Evolutionary conservation across 2,888 invertebrate genomes (phyloP).

Genomic region (Nomada ferruginata): DNA sequence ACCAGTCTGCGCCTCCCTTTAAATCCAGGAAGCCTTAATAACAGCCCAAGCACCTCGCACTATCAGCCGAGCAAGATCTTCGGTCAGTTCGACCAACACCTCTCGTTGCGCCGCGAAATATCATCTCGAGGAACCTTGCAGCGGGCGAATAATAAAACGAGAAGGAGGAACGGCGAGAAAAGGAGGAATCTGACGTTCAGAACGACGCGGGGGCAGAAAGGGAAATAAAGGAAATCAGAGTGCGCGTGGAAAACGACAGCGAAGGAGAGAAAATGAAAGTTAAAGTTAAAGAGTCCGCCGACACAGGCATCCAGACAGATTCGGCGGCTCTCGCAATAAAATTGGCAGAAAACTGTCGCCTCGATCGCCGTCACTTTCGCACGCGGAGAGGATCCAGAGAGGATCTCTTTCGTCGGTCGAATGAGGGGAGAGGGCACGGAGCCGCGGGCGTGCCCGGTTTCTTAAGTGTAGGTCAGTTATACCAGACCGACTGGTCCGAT

Average conservation of each 20-base stretch:
- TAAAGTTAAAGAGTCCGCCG: background rate
- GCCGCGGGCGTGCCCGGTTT: constrained; percentile 28
- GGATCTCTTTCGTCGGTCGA: background rate
- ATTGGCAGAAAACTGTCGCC: constrained; percentile 31
- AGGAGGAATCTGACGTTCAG: background rate
- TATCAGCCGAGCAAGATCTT: constrained; percentile 38
- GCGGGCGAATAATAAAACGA: background rate
- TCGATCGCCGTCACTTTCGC: constrained; percentile 33
- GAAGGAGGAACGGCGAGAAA: constrained; percentile 16
- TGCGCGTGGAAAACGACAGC: background rate
- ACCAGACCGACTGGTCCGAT: constrained; percentile 76
- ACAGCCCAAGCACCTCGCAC: constrained; percentile 15
- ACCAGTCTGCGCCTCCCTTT: constrained; percentile 52
- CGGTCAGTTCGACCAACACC: constrained; percentile 4
- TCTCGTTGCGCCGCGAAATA: constrained; percentile 52
- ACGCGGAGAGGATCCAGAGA: background rate
- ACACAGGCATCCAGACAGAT: constrained; percentile 22
- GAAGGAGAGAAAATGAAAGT: no score
- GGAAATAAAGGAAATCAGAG: constrained; percentile 13
- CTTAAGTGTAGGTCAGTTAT: constrained; percentile 77
- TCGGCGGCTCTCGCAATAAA: constrained; percentile 20
- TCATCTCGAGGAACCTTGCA: constrained; percentile 42
- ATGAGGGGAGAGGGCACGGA: background rate
- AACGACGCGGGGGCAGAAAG: background rate
- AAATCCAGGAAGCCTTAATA: constrained; percentile 58